Evolutionary conservation across 2,888 invertebrate genomes (phyloP), one percentile per base, ranked within the genome.

Genomic region (Mycalesis mineus): DNA sequence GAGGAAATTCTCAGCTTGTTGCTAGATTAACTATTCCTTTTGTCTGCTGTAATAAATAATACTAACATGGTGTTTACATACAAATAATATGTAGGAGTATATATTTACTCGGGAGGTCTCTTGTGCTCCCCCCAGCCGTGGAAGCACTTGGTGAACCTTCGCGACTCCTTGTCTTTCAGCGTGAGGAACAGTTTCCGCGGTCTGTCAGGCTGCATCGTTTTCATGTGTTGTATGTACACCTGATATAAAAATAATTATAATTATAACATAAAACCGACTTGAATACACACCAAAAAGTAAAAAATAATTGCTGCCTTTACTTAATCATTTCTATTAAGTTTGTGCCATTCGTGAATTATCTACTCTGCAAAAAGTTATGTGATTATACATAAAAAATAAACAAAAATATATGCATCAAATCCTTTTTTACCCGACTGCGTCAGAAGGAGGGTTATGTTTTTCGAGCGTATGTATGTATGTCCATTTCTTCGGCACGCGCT

Each of bases 191-290:
- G 91, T 88, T 98, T 98, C 60, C 99, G 91, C 0, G 95, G 95
- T 60, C 91, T 92, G 36, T 98, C 97, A 0, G 98, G 96, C 78
- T 99, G 98, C 84, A 98, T 97, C 15, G 96, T 96, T 74, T 97
- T 92, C 92, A 99, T 92, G 84, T 99, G 98, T 85, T 99, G 98
- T 67, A 99, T 97, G 81, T 99, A 99, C 31, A 99, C 98, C 96
- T 98, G 74, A 7, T 4, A 45, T 13, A 15, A 29, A 17, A 29
- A 22, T 22, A 22, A 22, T 22, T 22, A 22, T 22, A 22, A 22
- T 22, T 4, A 22, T 22, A 22, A 22, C 5, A 22, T n/a, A 22
- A 22, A 5, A 4, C 22, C 5, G 2, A 4, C 2, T 22, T 22
- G 2, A 22, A 4, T 22, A 4, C 22, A 22, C 5, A 22, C 22